These are phyloP conservation scores for Periophthalmus modestus DNA, from an alignment of 2,113 vertebrate genomes.

Conservation along the genomic window DNA sequence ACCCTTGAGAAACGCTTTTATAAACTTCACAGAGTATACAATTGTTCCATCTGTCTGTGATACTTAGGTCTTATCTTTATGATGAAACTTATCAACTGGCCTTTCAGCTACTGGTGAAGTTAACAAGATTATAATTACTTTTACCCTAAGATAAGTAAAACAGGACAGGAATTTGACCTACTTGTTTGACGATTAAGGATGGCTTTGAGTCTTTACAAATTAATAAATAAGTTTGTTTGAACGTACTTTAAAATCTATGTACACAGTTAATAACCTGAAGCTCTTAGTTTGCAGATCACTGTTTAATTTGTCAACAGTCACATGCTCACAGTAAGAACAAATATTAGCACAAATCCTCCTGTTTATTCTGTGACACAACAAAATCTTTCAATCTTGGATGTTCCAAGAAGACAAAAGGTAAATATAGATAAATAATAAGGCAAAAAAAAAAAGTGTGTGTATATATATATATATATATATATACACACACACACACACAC, in stretches of 20 bases:
- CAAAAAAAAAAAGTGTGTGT: too few relatives aligned
- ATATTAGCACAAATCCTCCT: conserved; percentile 57
- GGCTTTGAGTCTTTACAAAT: background rate
- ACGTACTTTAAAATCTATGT: background rate
- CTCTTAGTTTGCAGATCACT: conserved; percentile 3
- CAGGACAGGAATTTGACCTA: conserved; percentile 16
- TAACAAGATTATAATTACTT: conserved; percentile 2
- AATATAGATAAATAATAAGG: too few relatives aligned
- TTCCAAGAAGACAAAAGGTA: conserved; percentile 19
- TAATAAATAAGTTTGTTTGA: background rate
- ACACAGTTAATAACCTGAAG: background rate
- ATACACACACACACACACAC: too few relatives aligned
- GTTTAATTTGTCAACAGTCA: conserved; percentile 13
- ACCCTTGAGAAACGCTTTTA: background rate
- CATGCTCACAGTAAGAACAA: conserved; percentile 44
- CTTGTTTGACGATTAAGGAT: background rate
- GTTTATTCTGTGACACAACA: conserved; percentile 15
- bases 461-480: too few relatives aligned
- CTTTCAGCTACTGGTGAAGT: conserved; percentile 16
- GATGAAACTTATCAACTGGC: conserved; percentile 14
- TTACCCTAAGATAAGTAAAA: conserved; percentile 23
- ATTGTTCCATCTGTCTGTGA: background rate
- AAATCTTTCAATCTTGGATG: too few relatives aligned
- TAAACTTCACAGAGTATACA: background rate
- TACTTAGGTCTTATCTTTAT: conserved; percentile 35